Evolutionary conservation across 2,888 invertebrate genomes (phyloP), one percentile per base, ranked within the genome.

Genomic region (Pristionchus mayeri): DNA sequence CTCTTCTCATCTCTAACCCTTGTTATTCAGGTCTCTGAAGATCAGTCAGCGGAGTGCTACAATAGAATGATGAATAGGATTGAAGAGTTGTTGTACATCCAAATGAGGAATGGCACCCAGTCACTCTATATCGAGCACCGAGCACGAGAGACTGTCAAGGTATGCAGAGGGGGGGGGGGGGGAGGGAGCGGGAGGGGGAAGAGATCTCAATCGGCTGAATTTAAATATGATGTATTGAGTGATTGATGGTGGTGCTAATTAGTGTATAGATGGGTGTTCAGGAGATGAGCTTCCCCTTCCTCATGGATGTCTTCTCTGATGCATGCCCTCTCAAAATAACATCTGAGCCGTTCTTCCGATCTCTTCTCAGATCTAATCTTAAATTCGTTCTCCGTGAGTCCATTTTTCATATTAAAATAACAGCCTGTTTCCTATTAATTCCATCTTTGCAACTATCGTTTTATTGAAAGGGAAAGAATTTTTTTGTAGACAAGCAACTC

Each of bases 341-440:
- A 13, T 84, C 67, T 3, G 92, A 92, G 82, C 91, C 92, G 2
- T 92, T 91, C 86, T 91, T 92, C 86, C 87, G 91, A n/a, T 88
- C 90, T 1, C 85, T 92, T 50, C 85, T 92, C 37, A 88, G 89
- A 63, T 88, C 90, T 4, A 79, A 88, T 21, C 85, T 87, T 60
- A 86, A 85, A 34, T 87, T 27, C 40, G 48, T 60, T 18, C 63
- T 82, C 16, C 40, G 81, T 82, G 18, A 82, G 81, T 82, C 2
- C 3, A 0, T n/a, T 44, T 71, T 16, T n/a, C n/a, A n/a, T n/a
- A n/a, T n/a, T n/a, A n/a, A n/a, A n/a, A n/a, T n/a, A n/a, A n/a
- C n/a, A n/a, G n/a, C n/a, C n/a, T n/a, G n/a, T n/a, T n/a, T n/a
- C n/a, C n/a, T n/a, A n/a, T n/a, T n/a, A n/a, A n/a, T n/a, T n/a